These are phyloP conservation scores for Keiferia lycopersicella DNA, from an alignment of 2,888 invertebrate species.

Conservation along the genomic window DNA sequence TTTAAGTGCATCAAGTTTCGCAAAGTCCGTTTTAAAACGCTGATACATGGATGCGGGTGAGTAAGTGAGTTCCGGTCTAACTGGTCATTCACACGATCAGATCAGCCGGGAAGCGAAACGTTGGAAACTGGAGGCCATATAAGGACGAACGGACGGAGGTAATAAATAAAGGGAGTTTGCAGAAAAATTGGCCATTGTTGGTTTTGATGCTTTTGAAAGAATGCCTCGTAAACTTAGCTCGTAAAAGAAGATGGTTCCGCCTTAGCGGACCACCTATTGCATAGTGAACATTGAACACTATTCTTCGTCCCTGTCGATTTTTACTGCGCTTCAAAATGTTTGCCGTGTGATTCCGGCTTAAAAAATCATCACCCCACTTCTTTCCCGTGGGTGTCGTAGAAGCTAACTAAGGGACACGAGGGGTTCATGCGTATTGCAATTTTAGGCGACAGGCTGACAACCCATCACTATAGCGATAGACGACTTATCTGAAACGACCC, in stretches of 20 bases:
- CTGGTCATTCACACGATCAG: background rate
- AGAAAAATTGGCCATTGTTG: constrained; percentile 11
- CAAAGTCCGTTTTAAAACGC: constrained; percentile 3
- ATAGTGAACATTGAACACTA: background rate
- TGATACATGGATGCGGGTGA: background rate
- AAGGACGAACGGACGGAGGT: background rate
- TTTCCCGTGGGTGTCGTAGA: too few species aligned
- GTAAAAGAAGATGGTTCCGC: background rate
- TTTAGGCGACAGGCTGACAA: too few species aligned
- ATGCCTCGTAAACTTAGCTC: background rate
- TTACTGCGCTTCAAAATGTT: background rate
- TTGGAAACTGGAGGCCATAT: background rate
- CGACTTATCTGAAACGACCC: too few species aligned
- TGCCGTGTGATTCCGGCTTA: too few species aligned
- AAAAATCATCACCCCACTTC: too few species aligned
- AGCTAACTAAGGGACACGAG: too few species aligned
- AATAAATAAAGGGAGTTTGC: background rate
- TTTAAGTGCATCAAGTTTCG: constrained; percentile 5
- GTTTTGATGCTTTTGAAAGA: background rate
- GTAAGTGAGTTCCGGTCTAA: background rate
- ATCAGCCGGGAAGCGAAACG: constrained; percentile 1
- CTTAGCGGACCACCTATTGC: background rate
- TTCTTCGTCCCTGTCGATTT: background rate
- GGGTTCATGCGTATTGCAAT: too few species aligned
- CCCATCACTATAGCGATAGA: too few species aligned